Base-by-base conservation (phyloP, 1,140 invertebrate genomes). In the Druon quercuslanigerum region DNA sequence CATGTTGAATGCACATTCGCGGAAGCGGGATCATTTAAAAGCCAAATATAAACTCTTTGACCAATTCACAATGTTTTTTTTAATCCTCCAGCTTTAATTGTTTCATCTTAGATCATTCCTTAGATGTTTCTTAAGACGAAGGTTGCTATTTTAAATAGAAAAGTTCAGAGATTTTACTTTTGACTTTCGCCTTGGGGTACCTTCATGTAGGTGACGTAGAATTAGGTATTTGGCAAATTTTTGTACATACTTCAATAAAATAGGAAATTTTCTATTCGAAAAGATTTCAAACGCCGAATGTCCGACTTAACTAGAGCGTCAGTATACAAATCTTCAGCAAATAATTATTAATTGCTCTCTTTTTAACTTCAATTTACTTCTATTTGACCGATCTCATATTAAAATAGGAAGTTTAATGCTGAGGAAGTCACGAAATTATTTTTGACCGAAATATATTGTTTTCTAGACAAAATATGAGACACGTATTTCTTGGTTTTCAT, bases 191-290 rank as follows among this genome's bases (percentile, higher is more conserved):
- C 25, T 13, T 14, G 40, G 33, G 3, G 57, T 33, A 66, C 5
- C 57, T 20, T 66, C 57, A 66, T 33, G 12, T 66, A 33, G 57
- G 20, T 33, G 57, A 66, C 25, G 14, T 66, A 66, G 57, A 33
- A 66, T 33, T 40, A 40, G 57, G 11, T 60, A 14, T 0, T 40
- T 66, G 13, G 14, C 20, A 66, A 33, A 20, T 33, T 66, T 66
- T 66, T 66, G 57, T 66, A 66, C 57, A 66, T 66, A 33, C 16
- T 66, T 66, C 12, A 66, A 40, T 66, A 66, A 33, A 33, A 66
- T 66, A 66, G 12, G 25, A 25, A 25, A 20, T 66, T 66, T 66
- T 66, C 25, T 66, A 66, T 66, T 66, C 57, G 57, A 66, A 33
- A 66, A 66, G 25, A 33, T 66, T 66, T 66, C 20, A 40, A 66